These are phyloP conservation scores for Sphenopsis melanotis DNA, from an alignment of 2,797 vertebrate species.

Conservation along the genomic window DNA sequence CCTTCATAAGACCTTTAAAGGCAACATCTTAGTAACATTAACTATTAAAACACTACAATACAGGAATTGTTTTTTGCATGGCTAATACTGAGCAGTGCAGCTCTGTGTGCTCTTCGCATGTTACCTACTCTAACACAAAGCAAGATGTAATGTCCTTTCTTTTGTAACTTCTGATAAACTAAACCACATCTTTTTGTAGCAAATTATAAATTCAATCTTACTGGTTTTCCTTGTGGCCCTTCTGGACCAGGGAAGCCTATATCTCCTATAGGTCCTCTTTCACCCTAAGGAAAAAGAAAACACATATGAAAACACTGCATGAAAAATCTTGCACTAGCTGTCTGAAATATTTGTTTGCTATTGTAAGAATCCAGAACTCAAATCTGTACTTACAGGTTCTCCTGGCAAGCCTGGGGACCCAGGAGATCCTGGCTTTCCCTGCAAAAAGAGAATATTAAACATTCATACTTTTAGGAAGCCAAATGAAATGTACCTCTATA, in stretches of 20 bases:
- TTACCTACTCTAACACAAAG: not conserved
- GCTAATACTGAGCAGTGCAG: not conserved
- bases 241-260: conserved; percentile 95
- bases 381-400: conserved; percentile 86
- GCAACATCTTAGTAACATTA: not conserved
- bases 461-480: not conserved
- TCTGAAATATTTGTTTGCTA: not conserved
- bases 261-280: conserved; percentile 92
- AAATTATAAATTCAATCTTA: conserved; percentile 68
- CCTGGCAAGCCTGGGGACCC: conserved; percentile 89
- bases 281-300: conserved; percentile 80
- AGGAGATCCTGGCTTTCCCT: conserved; percentile 89
- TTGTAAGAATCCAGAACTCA: not conserved
- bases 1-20: not conserved
- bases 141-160: not conserved
- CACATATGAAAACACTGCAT: not conserved
- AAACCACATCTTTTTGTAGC: not conserved
- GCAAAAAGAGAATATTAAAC: conserved; percentile 28
- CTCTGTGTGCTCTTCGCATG: not conserved
- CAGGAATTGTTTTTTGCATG: not conserved
- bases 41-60: not conserved
- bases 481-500: not conserved
- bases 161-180: not conserved
- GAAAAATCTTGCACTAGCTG: not conserved
- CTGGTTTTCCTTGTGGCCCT: conserved; percentile 88